Conservation (phyloP, 2,888 invertebrate species). For the Luffia ferchaultella region DNA sequence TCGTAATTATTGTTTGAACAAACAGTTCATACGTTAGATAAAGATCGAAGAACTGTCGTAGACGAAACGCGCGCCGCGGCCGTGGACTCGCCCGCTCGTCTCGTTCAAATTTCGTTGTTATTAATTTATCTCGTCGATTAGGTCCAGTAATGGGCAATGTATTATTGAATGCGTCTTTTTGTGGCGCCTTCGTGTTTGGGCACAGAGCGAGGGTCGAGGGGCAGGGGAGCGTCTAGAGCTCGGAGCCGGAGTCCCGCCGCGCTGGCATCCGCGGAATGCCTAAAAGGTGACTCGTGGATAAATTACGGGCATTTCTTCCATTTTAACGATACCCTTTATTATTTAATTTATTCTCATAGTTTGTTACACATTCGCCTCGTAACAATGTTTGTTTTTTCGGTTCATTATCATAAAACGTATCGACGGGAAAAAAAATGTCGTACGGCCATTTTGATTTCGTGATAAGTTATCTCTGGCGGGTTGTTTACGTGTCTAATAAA, state of each 20-base stretch:
- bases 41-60: background rate
- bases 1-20: background rate
- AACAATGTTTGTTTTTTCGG: slow-evolving; percentile 64
- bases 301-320: slow-evolving; percentile 64
- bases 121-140: slow-evolving; percentile 65
- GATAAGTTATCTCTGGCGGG: slow-evolving; percentile 8
- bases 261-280: slow-evolving; percentile 61
- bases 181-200: slow-evolving; percentile 62
- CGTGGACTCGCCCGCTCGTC: background rate
- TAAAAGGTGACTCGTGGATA: slow-evolving; percentile 65
- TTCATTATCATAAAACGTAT: slow-evolving; percentile 62
- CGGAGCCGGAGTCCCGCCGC: slow-evolving; percentile 55
- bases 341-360: slow-evolving; percentile 65
- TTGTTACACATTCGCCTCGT: slow-evolving; percentile 64
- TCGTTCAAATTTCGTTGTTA: slow-evolving; percentile 44
- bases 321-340: slow-evolving; percentile 66
- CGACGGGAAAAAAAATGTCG: slow-evolving; percentile 36
- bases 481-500: slow-evolving; percentile 49
- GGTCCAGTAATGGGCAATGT: slow-evolving; percentile 57
- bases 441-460: slow-evolving; percentile 42
- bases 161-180: slow-evolving; percentile 64
- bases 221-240: slow-evolving; percentile 55
- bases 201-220: slow-evolving; percentile 59
- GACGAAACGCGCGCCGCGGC: too few relatives aligned
- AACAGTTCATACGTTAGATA: background rate